Evolutionary conservation across 2,797 vertebrate genomes (phyloP).

Genomic region (Helarctos malayanus): DNA sequence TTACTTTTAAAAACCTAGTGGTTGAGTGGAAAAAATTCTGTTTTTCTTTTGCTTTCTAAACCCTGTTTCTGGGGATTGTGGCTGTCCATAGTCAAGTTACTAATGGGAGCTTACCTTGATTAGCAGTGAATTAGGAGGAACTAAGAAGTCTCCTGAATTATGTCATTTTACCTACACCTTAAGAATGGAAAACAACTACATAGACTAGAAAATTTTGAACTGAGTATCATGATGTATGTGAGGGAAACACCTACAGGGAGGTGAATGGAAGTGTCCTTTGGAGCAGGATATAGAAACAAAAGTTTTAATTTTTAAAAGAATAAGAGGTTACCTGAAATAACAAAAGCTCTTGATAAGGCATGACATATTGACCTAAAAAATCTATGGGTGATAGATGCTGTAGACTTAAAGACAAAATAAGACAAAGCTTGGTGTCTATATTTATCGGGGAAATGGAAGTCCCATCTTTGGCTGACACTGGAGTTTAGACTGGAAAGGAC

Average conservation of each 20-base stretch:
- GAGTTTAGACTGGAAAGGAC: background rate
- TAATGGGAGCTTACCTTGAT: background rate
- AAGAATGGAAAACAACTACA: constrained; percentile 24
- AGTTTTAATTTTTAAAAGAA: constrained; percentile 17
- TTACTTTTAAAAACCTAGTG: constrained; percentile 30
- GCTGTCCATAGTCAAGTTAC: background rate
- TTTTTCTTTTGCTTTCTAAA: constrained; percentile 43
- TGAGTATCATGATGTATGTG: background rate
- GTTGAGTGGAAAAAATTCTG: background rate
- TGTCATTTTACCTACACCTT: background rate
- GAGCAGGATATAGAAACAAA: background rate
- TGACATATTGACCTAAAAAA: background rate
- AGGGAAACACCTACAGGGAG: background rate
- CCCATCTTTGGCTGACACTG: background rate
- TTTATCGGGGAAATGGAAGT: background rate
- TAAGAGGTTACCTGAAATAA: constrained; percentile 6
- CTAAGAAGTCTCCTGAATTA: background rate
- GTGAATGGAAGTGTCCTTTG: background rate
- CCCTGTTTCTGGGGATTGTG: background rate
- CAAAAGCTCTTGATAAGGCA: background rate
- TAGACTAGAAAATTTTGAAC: background rate
- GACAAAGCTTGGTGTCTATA: background rate
- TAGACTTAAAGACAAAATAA: background rate
- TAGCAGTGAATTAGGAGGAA: background rate
- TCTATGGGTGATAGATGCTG: background rate